Percentiles rank a stretch among this genome's conserved stretches.
Evolutionary conservation across 2,888 invertebrate genomes (phyloP).

Genomic region (Zaprionus bogoriensis): DNA sequence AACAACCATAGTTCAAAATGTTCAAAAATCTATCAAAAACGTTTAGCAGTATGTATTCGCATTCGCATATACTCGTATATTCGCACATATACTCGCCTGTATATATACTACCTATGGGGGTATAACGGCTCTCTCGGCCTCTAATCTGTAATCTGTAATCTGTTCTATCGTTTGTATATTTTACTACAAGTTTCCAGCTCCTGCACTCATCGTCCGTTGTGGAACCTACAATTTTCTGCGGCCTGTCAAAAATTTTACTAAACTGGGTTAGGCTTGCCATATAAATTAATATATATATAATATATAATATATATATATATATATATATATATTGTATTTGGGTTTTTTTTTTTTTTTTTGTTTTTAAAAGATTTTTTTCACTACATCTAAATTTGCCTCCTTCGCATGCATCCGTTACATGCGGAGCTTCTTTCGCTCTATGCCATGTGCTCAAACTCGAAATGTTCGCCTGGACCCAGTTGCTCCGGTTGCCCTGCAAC

Average conservation of each 20-base stretch:
- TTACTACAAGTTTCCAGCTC: conserved; percentile 68
- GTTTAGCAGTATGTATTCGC: conserved; percentile 36
- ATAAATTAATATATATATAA: conserved; percentile 43
- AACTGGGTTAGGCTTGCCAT: conserved; percentile 67
- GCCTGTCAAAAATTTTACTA: conserved; percentile 74
- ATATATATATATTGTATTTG: conserved; percentile 20
- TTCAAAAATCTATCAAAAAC: conserved; percentile 25
- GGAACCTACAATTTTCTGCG: conserved; percentile 38
- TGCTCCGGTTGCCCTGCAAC: no score
- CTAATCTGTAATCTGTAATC: conserved; percentile 37
- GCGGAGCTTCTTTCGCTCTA: conserved; percentile 59
- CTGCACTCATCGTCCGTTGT: conserved; percentile 35
- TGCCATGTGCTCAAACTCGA: conserved; percentile 63
- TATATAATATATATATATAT: conserved; percentile 26
- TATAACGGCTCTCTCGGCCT: conserved; percentile 34
- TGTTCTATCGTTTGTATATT: conserved; percentile 68
- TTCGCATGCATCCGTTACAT: conserved; percentile 68
- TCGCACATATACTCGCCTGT: no score
- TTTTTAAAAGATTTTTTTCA: conserved; percentile 36
- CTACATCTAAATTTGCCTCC: conserved; percentile 62
- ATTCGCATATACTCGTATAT: conserved; percentile 16
- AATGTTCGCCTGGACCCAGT: conserved; percentile 31
- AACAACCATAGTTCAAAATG: conserved; percentile 50
- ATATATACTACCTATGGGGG: conserved; percentile 43
- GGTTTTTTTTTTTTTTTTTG: conserved; percentile 37